Evolutionary conservation across 2,113 vertebrate genomes (phyloP).

Genomic region (Poecile atricapillus): DNA sequence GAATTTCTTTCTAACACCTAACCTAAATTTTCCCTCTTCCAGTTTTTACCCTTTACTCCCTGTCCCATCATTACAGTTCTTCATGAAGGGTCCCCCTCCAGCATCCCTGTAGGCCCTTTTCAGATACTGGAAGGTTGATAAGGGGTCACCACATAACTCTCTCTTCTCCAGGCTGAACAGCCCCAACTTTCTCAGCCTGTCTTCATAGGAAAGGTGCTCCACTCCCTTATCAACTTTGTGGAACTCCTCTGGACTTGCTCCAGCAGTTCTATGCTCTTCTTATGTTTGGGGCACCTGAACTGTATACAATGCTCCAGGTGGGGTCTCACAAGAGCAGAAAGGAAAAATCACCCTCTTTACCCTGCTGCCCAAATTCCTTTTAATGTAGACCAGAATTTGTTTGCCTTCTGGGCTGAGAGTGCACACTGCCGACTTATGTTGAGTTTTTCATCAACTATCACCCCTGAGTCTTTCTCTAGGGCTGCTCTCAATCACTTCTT

Average conservation of each 20-base stretch:
- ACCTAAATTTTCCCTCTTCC: neutral
- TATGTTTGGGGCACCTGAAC: neutral
- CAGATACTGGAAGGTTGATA: neutral
- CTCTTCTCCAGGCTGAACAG: neutral
- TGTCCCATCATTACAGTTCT: neutral
- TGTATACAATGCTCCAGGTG: neutral
- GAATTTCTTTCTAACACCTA: neutral
- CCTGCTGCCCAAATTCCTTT: neutral
- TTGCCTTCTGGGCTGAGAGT: neutral
- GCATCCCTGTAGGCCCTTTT: neutral
- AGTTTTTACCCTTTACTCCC: neutral
- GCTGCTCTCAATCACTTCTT: neutral
- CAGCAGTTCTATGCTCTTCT: neutral
- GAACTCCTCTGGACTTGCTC: neutral
- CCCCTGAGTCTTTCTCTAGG: neutral
- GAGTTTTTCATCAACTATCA: neutral
- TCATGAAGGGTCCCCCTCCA: accelerated
- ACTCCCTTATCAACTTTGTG: neutral
- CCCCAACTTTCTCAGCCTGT: neutral
- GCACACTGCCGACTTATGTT: accelerated
- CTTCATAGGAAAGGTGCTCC: neutral
- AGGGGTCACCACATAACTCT: neutral
- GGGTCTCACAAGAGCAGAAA: neutral
- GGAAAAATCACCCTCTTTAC: neutral
- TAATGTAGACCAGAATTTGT: neutral